Conservation (phyloP, 2,113 vertebrate genomes). For the Antigone vipio region DNA sequence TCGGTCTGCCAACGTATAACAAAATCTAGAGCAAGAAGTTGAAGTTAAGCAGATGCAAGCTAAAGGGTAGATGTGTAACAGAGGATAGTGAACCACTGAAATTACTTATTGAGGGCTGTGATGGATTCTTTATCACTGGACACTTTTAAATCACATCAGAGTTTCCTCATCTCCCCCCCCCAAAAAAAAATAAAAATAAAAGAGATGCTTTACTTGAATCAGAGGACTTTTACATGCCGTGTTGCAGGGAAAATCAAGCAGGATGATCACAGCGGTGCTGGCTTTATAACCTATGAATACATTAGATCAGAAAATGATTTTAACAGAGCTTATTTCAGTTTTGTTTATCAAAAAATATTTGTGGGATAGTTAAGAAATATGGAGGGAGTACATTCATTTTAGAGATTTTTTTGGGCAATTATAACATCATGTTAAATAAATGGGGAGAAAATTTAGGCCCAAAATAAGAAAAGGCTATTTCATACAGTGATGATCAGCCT, state of each 20-base stretch:
- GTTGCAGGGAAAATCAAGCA: neutral
- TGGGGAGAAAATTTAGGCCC: neutral
- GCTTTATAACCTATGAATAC: neutral
- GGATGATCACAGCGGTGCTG: neutral
- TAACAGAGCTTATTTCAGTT: neutral
- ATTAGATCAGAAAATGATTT: neutral
- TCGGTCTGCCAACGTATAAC: neutral
- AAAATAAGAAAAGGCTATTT: neutral
- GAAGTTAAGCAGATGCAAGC: neutral
- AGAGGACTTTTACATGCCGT: neutral
- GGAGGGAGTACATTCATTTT: neutral
- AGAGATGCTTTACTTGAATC: neutral
- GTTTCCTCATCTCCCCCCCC: neutral
- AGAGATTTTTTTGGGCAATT: neutral
- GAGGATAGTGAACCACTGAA: neutral
- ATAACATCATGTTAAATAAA: neutral
- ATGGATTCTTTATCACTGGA: neutral
- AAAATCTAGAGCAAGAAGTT: neutral
- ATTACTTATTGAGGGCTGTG: neutral
- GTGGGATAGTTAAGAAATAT: neutral
- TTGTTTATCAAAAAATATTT: neutral
- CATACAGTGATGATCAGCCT: neutral
- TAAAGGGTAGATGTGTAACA: neutral
- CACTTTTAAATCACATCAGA: neutral
- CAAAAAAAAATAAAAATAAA: neutral